Base-by-base conservation (phyloP, 23 tunicate genomes). In the Ciona savignyi region DNA sequence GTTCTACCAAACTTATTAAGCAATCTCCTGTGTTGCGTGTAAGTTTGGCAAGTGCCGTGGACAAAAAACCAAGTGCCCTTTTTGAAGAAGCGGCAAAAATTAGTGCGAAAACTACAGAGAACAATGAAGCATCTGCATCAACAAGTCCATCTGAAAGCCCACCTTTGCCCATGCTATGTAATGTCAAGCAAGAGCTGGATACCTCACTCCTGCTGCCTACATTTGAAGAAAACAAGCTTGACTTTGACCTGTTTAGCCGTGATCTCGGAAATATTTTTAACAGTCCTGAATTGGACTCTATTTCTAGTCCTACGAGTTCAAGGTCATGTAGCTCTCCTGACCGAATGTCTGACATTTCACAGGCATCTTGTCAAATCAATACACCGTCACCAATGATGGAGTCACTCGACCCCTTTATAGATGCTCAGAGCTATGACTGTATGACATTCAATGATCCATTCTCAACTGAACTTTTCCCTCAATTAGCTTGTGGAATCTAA, bases 31-130 rank as follows among this genome's bases (percentile, higher is more conserved):
- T 65, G 30, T 26, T 77, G 27, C 72, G 70, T 29, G 83, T 70
- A 29, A 76, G 70, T 61, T 24, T 70, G 70, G 4, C 35, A 27
- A 27, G 22, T 24, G 34, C 74, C 34, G 68, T 29, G 29, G 84
- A 77, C 70, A 60, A 66, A 31, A 88, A 88, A 82, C 74, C 86
- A 72, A 66, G 63, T 68, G 96, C 96, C 96, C 88, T 88, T 88
- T 32, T 76, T 77, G 78, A 77, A 74, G 85, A 85, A 71, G 56
- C 70, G 15, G 69, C 68, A 60, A 32, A 34, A 33, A 32, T 22
- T 15, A 60, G 33, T 42, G 29, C 78, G 51, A 72, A 33, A 30
- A 22, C 76, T 72, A 49, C 51, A 2, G 76, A 9, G 64, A 42
- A 72, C 33, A 30, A 6, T 42, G 56, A 42, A 42, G 56, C 56